Base-by-base conservation (phyloP, 2,888 invertebrate genomes). In the Lasioglossum morio region DNA sequence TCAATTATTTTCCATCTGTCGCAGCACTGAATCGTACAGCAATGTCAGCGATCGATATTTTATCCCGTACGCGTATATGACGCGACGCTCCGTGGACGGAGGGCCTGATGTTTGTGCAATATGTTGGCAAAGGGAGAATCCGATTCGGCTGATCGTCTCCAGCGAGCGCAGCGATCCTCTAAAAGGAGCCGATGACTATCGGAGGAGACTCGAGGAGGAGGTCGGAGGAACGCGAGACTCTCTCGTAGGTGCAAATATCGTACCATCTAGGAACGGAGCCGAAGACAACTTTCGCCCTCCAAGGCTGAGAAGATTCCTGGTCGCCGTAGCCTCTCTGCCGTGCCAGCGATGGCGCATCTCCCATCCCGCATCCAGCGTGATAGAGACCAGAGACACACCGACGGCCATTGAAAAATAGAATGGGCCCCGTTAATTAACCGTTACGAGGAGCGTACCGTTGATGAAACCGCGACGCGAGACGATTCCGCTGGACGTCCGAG, bases 231-330 rank as follows among this genome's bases (percentile, higher is more conserved):
- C 94, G 94, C 86, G 85, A 57, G 57, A 66, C 76, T 85, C 60
- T 63, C 63, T 30, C 83, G 88, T 91, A 91, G 89, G 93, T 88
- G 88, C 73, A 73, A 73, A 73, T 73, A 73, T 73, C 90, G 90
- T 88, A 83, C 82, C 84, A 85, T 92, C 87, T 89, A 89, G 85
- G 89, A 80, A 73, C 86, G 87, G 30, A 83, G 69, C 66, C 86
- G 83, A 90, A 93, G 92, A 93, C 93, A 93, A 93, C 94, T 94
- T 94, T 94, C 94, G 94, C 93, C 93, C 93, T 92, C 92, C 94
- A 94, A 94, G 94, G 94, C 94, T 93, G 93, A 92, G 93, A 93
- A 93, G 93, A 93, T 92, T 92, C 93, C 91, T 90, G 37, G 10
- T 37, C n/a, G 69, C 14, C 1, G 37, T 10, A 8, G 34, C 34